phyloP scores from a whole-genome alignment of 2,113 vertebrate genomes.

The Dicrurus megarhynchus region DNA sequence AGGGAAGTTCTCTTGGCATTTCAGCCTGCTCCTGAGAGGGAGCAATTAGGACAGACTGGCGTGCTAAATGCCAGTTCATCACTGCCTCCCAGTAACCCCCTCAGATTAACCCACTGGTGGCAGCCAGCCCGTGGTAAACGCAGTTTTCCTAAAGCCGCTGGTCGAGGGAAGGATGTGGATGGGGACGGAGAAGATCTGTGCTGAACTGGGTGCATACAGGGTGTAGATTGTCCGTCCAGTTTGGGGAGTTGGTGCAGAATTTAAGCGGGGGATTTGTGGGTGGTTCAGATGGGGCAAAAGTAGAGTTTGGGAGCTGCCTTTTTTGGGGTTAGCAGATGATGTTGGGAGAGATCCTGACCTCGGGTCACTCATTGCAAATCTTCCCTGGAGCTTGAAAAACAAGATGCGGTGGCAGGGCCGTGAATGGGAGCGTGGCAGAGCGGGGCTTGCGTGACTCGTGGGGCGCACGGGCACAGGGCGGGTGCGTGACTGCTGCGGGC shows the following conservation, averaged over 20 bases:
- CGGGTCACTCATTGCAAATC: neutral
- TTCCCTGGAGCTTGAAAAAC: neutral
- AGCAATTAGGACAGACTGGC: constrained; percentile 48
- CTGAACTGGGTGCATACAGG: fast-evolving
- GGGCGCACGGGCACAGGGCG: neutral
- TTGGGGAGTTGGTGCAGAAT: no score
- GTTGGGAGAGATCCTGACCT: neutral
- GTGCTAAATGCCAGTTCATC: neutral
- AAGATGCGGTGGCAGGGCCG: neutral
- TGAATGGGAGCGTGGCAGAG: neutral
- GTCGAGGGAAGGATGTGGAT: neutral
- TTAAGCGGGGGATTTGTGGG: neutral
- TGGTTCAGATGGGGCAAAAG: neutral
- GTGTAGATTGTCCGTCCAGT: fast-evolving
- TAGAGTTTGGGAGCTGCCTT: neutral
- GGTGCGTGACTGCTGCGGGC: constrained; percentile 2
- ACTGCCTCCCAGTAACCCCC: neutral
- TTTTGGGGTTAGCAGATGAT: neutral
- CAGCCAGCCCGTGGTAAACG: fast-evolving
- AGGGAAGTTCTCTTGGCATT: constrained; percentile 40
- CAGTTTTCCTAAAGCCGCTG: neutral
- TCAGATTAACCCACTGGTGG: neutral
- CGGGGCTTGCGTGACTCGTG: constrained; percentile 2
- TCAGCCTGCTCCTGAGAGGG: constrained; percentile 15
- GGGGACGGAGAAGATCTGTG: neutral